phyloP scores from a whole-genome alignment of 2,113 vertebrate species.

The Atrichornis clamosus region DNA sequence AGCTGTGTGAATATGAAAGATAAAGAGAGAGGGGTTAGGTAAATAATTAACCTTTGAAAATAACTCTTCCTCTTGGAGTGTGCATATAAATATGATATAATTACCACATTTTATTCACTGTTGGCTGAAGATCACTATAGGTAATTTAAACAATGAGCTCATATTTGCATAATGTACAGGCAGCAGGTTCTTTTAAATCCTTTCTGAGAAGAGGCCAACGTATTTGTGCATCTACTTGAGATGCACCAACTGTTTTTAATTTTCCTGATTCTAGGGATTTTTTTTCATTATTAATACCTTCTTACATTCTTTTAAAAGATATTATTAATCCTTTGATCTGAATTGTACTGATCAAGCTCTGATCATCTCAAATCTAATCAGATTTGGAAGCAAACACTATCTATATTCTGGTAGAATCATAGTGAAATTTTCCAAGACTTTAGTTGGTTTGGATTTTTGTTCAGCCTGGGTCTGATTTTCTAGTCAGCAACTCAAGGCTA shows the following conservation, averaged over 20 bases:
- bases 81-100: constrained; percentile 65
- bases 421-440: neutral
- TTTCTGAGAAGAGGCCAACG: neutral
- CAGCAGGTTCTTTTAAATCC: neutral
- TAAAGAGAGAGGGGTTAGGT: constrained; percentile 56
- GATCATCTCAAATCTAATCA: neutral
- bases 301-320: neutral
- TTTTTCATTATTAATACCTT: neutral
- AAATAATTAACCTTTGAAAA: constrained; percentile 79
- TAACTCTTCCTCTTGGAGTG: constrained; percentile 56
- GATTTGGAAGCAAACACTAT: neutral
- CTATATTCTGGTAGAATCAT: neutral
- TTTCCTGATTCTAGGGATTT: neutral
- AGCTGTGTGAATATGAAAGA: constrained; percentile 35
- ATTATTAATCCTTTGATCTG: neutral
- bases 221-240: neutral
- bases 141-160: constrained; percentile 64
- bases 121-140: constrained; percentile 43
- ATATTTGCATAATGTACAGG: constrained; percentile 49
- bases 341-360: neutral
- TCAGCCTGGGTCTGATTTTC: neutral
- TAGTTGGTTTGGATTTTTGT: neutral
- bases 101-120: constrained; percentile 66
- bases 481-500: neutral
- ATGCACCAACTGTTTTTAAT: neutral